Conservation (phyloP, 2,113 vertebrate species). For the Neotragus moschatus region DNA sequence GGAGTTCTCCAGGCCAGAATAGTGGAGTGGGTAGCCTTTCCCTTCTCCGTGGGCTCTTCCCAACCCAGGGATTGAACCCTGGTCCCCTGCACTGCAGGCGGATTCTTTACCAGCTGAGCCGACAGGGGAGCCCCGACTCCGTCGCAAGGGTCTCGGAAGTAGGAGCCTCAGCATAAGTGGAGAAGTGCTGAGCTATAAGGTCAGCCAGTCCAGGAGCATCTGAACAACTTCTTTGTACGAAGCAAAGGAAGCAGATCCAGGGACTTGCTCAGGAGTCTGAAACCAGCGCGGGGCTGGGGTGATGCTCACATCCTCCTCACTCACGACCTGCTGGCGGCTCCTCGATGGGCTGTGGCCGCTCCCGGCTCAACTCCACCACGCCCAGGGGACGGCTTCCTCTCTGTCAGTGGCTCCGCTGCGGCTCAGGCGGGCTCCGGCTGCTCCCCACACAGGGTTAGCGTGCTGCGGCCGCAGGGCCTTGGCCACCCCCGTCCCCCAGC, state of each 20-base stretch:
- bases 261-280: neutral
- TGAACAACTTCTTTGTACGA: neutral
- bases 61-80: neutral
- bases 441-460: neutral
- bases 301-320: neutral
- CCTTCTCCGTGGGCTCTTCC: neutral
- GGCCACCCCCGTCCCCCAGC: neutral
- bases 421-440: neutral
- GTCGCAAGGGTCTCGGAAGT: neutral
- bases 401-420: rapidly evolving
- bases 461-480: rapidly evolving
- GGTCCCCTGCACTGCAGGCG: neutral
- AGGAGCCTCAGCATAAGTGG: neutral
- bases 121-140: neutral
- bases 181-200: neutral
- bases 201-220: neutral
- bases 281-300: too few species aligned
- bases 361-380: neutral
- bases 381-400: neutral
- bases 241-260: neutral
- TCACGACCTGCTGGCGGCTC: too few species aligned
- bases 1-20: neutral
- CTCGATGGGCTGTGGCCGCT: neutral
- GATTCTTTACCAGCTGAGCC: neutral
- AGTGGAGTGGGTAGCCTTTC: neutral